These are phyloP conservation scores for Protodeltote pygarga DNA, from an alignment of 2,888 invertebrate genomes.

Conservation along the genomic window DNA sequence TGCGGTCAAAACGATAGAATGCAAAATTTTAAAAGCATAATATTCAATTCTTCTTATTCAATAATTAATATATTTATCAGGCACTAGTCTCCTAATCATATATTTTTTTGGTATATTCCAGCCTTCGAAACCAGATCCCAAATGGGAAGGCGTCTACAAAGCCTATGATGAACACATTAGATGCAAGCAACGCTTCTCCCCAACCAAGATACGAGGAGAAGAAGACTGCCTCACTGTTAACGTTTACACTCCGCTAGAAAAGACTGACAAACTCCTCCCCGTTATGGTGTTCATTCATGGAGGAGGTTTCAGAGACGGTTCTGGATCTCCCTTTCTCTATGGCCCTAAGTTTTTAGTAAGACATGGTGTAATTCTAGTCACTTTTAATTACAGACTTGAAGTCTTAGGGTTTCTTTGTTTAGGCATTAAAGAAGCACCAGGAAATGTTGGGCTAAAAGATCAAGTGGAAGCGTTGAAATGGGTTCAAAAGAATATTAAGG, in stretches of 20 bases:
- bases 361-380: conserved; percentile 74
- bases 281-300: conserved; percentile 83
- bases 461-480: conserved; percentile 76
- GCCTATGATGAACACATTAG: conserved; percentile 70
- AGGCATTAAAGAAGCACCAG: conserved; percentile 76
- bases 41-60: too few relatives aligned
- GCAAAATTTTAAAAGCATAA: not conserved
- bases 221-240: conserved; percentile 78
- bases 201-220: conserved; percentile 58
- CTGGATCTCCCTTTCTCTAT: conserved; percentile 72
- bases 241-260: conserved; percentile 67
- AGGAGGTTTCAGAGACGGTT: conserved; percentile 78
- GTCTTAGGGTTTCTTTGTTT: conserved; percentile 76
- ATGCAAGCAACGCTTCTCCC: conserved; percentile 72
- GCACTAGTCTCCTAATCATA: too few relatives aligned
- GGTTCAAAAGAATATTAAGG: conserved; percentile 70
- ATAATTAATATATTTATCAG: too few relatives aligned
- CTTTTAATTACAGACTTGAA: conserved; percentile 78
- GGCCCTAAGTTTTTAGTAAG: conserved; percentile 72
- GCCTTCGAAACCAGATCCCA: conserved; percentile 61
- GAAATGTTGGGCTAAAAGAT: conserved; percentile 79
- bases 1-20: too few relatives aligned
- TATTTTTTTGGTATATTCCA: too few relatives aligned
- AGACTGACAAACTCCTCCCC: conserved; percentile 51
- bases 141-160: conserved; percentile 69